Conservation (phyloP, 92 coral and sea anemone genomes). For the Galaxea fascicularis region DNA sequence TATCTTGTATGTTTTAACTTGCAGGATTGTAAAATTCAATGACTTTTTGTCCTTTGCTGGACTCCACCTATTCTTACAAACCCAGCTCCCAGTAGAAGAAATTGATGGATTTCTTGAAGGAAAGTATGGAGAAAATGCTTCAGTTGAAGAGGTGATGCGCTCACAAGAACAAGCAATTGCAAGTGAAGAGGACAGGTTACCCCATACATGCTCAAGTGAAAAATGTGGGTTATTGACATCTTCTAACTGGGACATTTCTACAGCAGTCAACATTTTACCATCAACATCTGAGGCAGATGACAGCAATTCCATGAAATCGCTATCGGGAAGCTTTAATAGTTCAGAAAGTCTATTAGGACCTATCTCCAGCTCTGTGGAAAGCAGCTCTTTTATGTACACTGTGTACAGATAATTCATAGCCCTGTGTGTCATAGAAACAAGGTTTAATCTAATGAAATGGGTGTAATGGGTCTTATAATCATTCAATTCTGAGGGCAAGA, state of each 20-base stretch:
- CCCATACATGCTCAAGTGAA: constrained; percentile 19
- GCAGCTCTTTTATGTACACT: constrained; percentile 41
- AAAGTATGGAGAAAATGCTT: constrained; percentile 72
- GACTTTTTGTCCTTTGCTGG: constrained; percentile 89
- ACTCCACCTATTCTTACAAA: constrained; percentile 95
- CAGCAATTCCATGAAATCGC: not conserved
- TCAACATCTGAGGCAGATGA: constrained; percentile 2
- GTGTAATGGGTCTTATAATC: not conserved
- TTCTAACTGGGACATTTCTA: constrained; percentile 30
- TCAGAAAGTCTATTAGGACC: constrained; percentile 2
- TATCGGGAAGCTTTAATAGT: constrained; percentile 38
- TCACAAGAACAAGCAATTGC: constrained; percentile 53
- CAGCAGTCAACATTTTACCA: not conserved
- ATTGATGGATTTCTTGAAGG: constrained; percentile 87
- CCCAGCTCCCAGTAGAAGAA: constrained; percentile 80
- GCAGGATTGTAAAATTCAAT: constrained; percentile 76
- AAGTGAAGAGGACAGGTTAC: constrained; percentile 21
- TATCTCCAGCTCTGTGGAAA: constrained; percentile 35
- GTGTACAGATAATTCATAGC: constrained; percentile 22
- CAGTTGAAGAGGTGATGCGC: constrained; percentile 76
- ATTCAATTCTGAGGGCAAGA: not conserved
- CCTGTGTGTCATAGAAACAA: not conserved
- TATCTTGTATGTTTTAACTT: constrained; percentile 32
- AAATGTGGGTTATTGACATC: constrained; percentile 13
- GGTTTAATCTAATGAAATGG: not conserved